phyloP scores from a whole-genome alignment of 1,140 invertebrate genomes.

The Sinonovacula constricta region DNA sequence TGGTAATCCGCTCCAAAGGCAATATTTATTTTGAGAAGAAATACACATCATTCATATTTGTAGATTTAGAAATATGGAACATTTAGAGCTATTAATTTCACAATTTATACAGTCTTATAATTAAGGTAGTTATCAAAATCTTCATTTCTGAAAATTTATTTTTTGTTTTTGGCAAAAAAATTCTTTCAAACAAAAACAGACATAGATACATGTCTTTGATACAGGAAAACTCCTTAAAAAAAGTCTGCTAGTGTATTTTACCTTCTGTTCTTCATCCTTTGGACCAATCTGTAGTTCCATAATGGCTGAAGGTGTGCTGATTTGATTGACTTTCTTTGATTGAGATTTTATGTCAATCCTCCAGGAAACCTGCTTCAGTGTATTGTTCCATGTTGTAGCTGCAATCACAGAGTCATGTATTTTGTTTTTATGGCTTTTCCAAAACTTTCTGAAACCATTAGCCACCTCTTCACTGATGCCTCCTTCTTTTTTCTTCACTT shows the following conservation, averaged over 20 bases:
- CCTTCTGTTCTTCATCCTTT: conserved; percentile 33
- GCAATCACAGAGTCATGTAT: conserved; percentile 74
- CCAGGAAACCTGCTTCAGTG: conserved; percentile 73
- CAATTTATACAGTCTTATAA: background rate
- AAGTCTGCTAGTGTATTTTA: background rate
- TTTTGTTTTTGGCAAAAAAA: background rate
- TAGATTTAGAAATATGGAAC: no score
- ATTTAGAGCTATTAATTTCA: background rate
- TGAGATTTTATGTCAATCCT: conserved; percentile 76
- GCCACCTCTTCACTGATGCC: conserved; percentile 74
- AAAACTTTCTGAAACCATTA: conserved; percentile 74
- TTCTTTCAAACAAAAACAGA: background rate
- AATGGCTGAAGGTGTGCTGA: conserved; percentile 75
- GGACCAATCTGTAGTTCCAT: conserved; percentile 73
- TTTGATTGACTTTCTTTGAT: conserved; percentile 69
- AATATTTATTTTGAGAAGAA: no score
- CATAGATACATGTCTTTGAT: no score
- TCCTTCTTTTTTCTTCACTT: conserved; percentile 72
- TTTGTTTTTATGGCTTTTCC: conserved; percentile 75
- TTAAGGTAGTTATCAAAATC: no score
- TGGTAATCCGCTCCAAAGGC: no score
- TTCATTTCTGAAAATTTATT: background rate
- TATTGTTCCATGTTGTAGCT: conserved; percentile 74
- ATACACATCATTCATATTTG: no score
- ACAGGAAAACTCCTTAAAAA: no score